Base-by-base conservation (phyloP, 2,113 vertebrate species). In the Eptesicus fuscus region DNA sequence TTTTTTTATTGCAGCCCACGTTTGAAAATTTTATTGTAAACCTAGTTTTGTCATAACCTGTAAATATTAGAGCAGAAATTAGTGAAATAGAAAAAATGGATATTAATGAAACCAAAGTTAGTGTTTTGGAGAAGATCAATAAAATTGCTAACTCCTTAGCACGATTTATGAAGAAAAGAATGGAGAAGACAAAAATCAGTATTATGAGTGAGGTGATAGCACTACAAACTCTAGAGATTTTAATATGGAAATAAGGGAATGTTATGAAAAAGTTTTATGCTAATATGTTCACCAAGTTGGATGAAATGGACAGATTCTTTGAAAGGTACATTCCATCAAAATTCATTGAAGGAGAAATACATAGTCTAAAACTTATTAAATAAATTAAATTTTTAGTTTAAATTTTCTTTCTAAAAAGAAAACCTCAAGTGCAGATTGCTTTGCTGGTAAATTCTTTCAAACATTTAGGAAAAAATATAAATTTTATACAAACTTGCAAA, bases 391-490 rank as follows among this genome's bases (percentile, higher is more conserved):
- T 82, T 95, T 89, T 83, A 35, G 2, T 61, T 61, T 61, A 61
- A 28, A 61, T 61, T 61, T 61, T 28, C 23, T 61, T 61, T 61
- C 59, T 95, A n/a, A 91, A 74, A 65, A 91, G 65, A 79, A 86
- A 94, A 87, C 22, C 67, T 2, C 13, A 25, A 20, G 47, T 16
- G 12, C 20, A 76, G 4, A 42, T 79, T 85, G 25, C 49, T 94
- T 93, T 69, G 42, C 63, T 88, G 17, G 17, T 78, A 83, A 95
- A 90, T 83, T 59, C 7, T 90, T 85, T 89, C 9, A 92, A 85
- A 82, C 2, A 86, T 70, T 80, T 82, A 77, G 32, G 59, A 42
- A 37, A 93, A 90, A 65, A 32, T 74, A 89, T 53, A 71, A 71
- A 92, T 71, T 91, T 51, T 37, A 49, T 1, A 13, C 32, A 80